Base-by-base conservation (phyloP, 2,888 invertebrate species). In the Macaria notata region DNA sequence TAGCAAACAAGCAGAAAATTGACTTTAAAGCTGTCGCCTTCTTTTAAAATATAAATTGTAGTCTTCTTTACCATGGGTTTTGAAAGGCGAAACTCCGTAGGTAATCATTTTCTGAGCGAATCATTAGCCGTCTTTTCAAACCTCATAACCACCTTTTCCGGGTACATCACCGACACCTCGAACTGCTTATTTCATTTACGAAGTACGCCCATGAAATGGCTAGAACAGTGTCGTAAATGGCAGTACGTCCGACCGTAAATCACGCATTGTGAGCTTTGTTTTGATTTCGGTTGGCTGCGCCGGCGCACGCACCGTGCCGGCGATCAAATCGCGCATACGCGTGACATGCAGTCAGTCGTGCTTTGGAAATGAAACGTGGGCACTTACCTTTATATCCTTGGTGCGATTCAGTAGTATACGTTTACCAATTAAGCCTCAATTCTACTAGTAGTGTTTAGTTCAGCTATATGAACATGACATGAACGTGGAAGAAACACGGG, bases 221-320 rank as follows among this genome's bases (percentile, higher is more conserved):
- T 72, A 69, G 75, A 81, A 78, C 73, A 78, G 70, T 66, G 68
- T 70, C 72, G 76, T 81, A 71, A 79, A 66, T 66, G 57, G 65
- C 63, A 62, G 69, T 68, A 70, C 68, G 68, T 69, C 66, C 70
- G 72, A 70, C 66, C 70, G 72, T 76, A 75, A 76, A 76, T 73
- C 68, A 71, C 76, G 76, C 75, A 78, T 81, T 81, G 76, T 81
- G 75, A 73, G 31, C 41, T n/a, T 41, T 50, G 49, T 58, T 58
- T 41, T 58, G 54, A 58, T 71, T 70, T 76, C 76, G 81, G 76
- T 76, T 78, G 78, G 79, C 61, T 79, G 83, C 79, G 66, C 76
- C 71, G 78, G 79, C 78, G 76, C 84, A 79, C 71, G 60, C 75
- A 78, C 79, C 85, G 71, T 84, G 76, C 78, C 81, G 70, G 71